Evolutionary conservation across 2,888 invertebrate species (phyloP), one percentile per base, ranked within the genome.

Genomic region (Campopleginae sp.): DNA sequence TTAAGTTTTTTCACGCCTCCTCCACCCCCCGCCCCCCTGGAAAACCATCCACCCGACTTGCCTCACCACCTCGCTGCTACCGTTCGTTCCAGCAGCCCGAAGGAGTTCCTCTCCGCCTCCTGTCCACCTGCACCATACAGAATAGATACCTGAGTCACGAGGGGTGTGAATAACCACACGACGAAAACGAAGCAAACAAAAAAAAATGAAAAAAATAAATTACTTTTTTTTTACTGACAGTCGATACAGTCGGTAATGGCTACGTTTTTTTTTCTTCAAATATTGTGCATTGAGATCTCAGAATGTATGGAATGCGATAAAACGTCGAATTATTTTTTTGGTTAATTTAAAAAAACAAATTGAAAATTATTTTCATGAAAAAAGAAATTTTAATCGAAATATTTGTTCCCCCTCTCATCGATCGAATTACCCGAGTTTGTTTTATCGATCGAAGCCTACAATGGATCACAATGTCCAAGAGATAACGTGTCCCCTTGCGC

Each of bases 11-110:
- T 74, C 58, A 74, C 80, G 66, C 80, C 80, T 80, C 74, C 81
- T 66, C 65, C 75, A 23, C 77, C 68, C 61, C 75, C 71, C 76
- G 23, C 76, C 76, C 71, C 70, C 80, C 74, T 48, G 66, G 58
- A 80, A 66, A 75, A 80, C 78, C 79, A 80, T 83, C 83, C 66
- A 82, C 38, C 78, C 76, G 77, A 77, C 83, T 72, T 78, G 74
- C 79, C 54, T 70, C 76, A 80, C 74, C 79, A 71, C 74, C 82
- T 87, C 86, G 90, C 92, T 93, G 93, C 93, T 93, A 93, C 93
- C 93, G 93, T 90, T 91, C 89, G 89, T 85, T 77, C 82, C 89
- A 88, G 88, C 89, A 88, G 89, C 89, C 90, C 68, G 88, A 89
- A 90, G 89, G 88, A 89, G 90, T 87, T 84, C 84, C 87, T 84